These are phyloP conservation scores for Eumeta japonica DNA, from an alignment of 1,140 invertebrate genomes.

Conservation along the genomic window DNA sequence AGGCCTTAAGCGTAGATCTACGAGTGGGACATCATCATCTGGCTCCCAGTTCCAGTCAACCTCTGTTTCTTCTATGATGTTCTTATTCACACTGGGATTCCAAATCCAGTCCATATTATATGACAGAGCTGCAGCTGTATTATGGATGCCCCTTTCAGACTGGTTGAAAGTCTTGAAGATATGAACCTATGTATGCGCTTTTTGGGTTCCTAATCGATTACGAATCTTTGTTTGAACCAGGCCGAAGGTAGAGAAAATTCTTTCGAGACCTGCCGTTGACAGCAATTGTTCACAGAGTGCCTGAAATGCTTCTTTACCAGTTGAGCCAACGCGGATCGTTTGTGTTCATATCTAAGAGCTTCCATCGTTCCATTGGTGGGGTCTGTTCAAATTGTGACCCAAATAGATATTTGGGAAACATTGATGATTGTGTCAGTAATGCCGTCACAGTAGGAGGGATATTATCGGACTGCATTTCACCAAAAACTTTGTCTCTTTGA, in stretches of 20 bases:
- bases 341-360: neutral
- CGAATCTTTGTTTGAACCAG: too few species aligned
- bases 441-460: neutral
- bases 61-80: too few species aligned
- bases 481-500: neutral
- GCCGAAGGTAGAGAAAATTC: neutral
- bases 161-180: too few species aligned
- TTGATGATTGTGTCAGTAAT: neutral
- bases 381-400: neutral
- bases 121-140: too few species aligned
- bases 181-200: too few species aligned
- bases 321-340: neutral
- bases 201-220: too few species aligned
- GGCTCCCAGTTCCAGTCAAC: too few species aligned
- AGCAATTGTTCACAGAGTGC: neutral
- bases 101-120: too few species aligned
- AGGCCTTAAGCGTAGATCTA: too few species aligned
- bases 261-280: slow-evolving; percentile 1
- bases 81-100: too few species aligned
- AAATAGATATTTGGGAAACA: neutral
- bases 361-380: neutral
- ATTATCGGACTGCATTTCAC: neutral
- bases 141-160: too few species aligned
- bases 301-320: neutral
- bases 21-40: too few species aligned